Evolutionary conservation across 2,888 invertebrate genomes (phyloP).

Genomic region (Thereva nobilitata): DNA sequence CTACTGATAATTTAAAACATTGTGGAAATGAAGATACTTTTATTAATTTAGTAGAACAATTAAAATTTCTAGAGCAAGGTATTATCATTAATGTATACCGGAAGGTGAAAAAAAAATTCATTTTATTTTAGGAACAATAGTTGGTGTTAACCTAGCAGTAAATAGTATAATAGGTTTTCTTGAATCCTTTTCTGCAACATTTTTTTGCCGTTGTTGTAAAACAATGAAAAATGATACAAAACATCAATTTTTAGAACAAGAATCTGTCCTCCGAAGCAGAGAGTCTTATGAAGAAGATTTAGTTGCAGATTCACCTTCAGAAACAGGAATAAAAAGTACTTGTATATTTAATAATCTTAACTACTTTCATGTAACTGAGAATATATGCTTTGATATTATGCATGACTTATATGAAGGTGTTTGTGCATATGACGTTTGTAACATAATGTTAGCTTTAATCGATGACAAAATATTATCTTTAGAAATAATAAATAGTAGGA

Average conservation of each 20-base stretch:
- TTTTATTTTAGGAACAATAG: slow-evolving; percentile 44
- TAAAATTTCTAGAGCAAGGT: slow-evolving; percentile 42
- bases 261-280: slow-evolving; percentile 23
- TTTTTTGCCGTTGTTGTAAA: slow-evolving; percentile 39
- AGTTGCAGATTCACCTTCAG: slow-evolving; percentile 27
- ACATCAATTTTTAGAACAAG: slow-evolving; percentile 29
- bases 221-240: slow-evolving; percentile 35
- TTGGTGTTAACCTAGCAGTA: slow-evolving; percentile 45
- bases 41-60: slow-evolving; percentile 40
- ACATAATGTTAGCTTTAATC: slow-evolving; percentile 38
- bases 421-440: slow-evolving; percentile 40
- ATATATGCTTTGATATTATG: slow-evolving; percentile 40
- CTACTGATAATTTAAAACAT: slow-evolving; percentile 38
- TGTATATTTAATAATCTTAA: slow-evolving; percentile 30
- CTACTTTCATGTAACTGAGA: slow-evolving; percentile 39
- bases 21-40: slow-evolving; percentile 41
- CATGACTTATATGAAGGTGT: too few relatives aligned
- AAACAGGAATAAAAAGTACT: slow-evolving; percentile 37
- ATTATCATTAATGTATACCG: slow-evolving; percentile 33
- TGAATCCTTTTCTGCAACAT: slow-evolving; percentile 39
- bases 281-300: slow-evolving; percentile 38
- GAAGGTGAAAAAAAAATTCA: slow-evolving; percentile 38
- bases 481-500: slow-evolving; percentile 37
- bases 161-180: slow-evolving; percentile 42
- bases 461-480: slow-evolving; percentile 36